Base-by-base conservation (phyloP, 2,797 vertebrate species). In the Distichodus sexfasciatus region DNA sequence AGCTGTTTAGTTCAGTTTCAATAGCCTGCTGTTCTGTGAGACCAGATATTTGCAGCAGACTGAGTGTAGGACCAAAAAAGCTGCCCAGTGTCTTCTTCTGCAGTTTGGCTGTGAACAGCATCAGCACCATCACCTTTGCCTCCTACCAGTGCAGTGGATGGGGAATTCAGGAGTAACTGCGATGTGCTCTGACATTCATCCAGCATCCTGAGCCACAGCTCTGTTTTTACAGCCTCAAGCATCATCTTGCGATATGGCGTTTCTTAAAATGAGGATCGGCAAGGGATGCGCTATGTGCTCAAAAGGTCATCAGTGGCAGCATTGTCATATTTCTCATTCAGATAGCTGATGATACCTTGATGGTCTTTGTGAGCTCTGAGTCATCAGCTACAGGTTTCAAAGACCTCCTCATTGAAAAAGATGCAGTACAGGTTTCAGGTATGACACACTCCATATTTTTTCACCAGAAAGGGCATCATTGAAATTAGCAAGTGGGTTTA, bases 1-100 rank as follows among this genome's bases (percentile, higher is more conserved):
- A 41, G n/a, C 35, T 51, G 26, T 60, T 69, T 2, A 69, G 43
- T 69, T 60, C 66, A 58, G 54, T n/a, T 3, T 29, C 44, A 69
- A 17, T 9, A 44, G 3, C 31, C 31, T 60, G 28, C 31, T 60
- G n/a, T 1, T 60, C 43, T 69, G 66, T 68, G 0, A 68, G 31
- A 33, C 2, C 23, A 40, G 23, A 23, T 6, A 2, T 19, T 26
- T n/a, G n/a, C n/a, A n/a, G n/a, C 14, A n/a, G 28, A 24, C 28
- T 31, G 40, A 54, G 1, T 44, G 4, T 21, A 40, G 46, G 4
- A 23, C 24, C 46, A 21, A 24, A 46, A 48, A 24, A 26, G 12
- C 23, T 5, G 23, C 23, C 19, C 46, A 48, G 46, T 46, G 43
- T 46, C 43, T 8, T 46, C 43, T 46, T 46, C n/a, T 2, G 43